These are phyloP conservation scores for Oophaga sylvatica DNA, from an alignment of 2,797 vertebrate genomes.

Conservation along the genomic window DNA sequence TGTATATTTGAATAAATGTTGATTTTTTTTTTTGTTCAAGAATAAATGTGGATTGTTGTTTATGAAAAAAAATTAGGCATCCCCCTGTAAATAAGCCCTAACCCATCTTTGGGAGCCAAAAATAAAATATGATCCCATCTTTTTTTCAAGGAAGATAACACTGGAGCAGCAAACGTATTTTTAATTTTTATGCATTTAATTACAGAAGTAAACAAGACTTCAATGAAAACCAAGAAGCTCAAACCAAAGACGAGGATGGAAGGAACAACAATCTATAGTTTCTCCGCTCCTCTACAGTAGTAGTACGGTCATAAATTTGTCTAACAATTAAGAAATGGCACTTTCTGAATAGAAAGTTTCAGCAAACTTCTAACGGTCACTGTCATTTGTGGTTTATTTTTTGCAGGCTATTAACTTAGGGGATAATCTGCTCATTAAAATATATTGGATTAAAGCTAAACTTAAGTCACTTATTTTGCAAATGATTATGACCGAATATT, in stretches of 20 bases:
- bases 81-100: no score
- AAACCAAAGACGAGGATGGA: slow-evolving; percentile 80
- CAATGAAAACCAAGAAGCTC: slow-evolving; percentile 70
- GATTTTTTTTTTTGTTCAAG: no score
- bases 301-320: slow-evolving; percentile 1
- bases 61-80: no score
- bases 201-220: slow-evolving; percentile 77
- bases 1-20: no score
- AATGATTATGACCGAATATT: neutral
- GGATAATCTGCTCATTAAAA: slow-evolving; percentile 19
- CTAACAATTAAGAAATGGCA: neutral
- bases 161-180: neutral
- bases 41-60: no score
- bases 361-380: neutral
- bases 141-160: no score
- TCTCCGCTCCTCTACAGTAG: neutral
- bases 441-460: slow-evolving; percentile 13
- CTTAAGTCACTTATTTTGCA: slow-evolving; percentile 13
- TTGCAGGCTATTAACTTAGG: neutral
- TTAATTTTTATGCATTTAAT: neutral
- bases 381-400: slow-evolving; percentile 5
- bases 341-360: neutral
- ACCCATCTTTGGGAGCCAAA: no score
- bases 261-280: slow-evolving; percentile 76
- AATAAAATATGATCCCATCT: no score